Base-by-base conservation (phyloP, 2,888 invertebrate genomes). In the Sphinx pinastri region DNA sequence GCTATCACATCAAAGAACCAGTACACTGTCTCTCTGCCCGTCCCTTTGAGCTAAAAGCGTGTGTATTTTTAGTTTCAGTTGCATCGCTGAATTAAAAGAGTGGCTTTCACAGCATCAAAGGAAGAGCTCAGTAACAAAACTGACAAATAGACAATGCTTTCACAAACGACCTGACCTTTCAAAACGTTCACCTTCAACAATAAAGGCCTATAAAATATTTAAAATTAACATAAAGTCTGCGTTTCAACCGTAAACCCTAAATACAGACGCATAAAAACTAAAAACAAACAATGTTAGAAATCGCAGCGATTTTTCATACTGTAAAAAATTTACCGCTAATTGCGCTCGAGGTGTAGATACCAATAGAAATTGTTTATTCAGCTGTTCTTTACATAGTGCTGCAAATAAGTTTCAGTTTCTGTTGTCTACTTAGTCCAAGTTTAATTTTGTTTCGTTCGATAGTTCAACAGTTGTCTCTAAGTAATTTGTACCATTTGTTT, bases 131-230 rank as follows among this genome's bases (percentile, higher is more conserved):
- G 19, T 11, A 11, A 55, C 19, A 55, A 8, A 8, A 19, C 55
- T 19, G n/a, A 52, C 13, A 52, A 16, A 55, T 7, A 55, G 16
- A 16, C 54, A 55, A 55, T 16, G 16, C 8, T 55, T 8, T 14
- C 12, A 8, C 19, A 19, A 19, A 54, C 54, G 10, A 55, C 19
- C 55, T 55, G 55, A 55, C 55, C 55, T 55, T 55, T 19, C 19
- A 2, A 54, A 55, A 55, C 2, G 3, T 63, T 49, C 47, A 63
- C 63, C 63, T 63, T 49, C 63, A 49, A 19, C 11, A 12, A 19
- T 63, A 63, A 49, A 49, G 13, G 16, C 49, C 49, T 49, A 63
- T 49, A 63, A 63, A 49, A 49, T 63, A 6, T 63, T 63, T 63
- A 7, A 63, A 63, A 63, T 49, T 49, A 47, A 6, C 47, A 16